Conservation (phyloP, 2,113 vertebrate species). For the Pachypanchax playfairii region DNA sequence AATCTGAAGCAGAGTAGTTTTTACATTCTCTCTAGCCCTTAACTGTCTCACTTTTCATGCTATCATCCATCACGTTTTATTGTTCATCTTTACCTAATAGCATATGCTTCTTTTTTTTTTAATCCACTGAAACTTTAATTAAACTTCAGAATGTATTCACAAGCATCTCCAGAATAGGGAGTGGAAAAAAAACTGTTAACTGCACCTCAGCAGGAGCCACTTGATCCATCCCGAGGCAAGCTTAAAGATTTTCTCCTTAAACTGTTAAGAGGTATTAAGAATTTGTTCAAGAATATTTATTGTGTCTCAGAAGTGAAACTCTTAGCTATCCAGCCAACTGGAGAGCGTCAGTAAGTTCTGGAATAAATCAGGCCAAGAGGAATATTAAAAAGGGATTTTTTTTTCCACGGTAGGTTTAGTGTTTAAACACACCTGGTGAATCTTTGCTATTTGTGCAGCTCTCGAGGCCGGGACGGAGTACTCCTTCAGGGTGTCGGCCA, state of each 20-base stretch:
- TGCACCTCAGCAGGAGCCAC: constrained; percentile 5
- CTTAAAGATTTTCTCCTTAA: constrained; percentile 36
- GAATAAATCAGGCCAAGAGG: not conserved
- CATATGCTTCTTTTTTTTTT: constrained; percentile 4
- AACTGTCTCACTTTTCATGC: not conserved
- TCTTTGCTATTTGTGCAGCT: constrained; percentile 70
- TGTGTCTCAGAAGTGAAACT: constrained; percentile 6
- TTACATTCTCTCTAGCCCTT: not conserved
- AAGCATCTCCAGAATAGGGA: constrained; percentile 7
- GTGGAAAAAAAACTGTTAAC: constrained; percentile 14
- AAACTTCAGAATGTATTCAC: constrained; percentile 2
- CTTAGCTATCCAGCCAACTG: not conserved
- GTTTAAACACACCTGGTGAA: not conserved
- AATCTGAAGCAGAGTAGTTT: not conserved
- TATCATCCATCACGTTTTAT: constrained; percentile 3
- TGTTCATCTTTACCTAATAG: not conserved
- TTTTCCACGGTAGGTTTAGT: not conserved
- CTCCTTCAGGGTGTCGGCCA: constrained; percentile 89
- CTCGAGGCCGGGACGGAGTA: constrained; percentile 95
- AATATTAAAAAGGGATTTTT: no score
- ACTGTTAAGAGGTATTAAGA: constrained; percentile 8
- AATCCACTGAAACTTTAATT: constrained; percentile 12
- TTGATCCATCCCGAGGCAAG: constrained; percentile 23
- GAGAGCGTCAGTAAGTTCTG: not conserved
- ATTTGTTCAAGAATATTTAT: constrained; percentile 44